Conservation (phyloP, 2,888 invertebrate genomes). For the Xestia sexstrigata region DNA sequence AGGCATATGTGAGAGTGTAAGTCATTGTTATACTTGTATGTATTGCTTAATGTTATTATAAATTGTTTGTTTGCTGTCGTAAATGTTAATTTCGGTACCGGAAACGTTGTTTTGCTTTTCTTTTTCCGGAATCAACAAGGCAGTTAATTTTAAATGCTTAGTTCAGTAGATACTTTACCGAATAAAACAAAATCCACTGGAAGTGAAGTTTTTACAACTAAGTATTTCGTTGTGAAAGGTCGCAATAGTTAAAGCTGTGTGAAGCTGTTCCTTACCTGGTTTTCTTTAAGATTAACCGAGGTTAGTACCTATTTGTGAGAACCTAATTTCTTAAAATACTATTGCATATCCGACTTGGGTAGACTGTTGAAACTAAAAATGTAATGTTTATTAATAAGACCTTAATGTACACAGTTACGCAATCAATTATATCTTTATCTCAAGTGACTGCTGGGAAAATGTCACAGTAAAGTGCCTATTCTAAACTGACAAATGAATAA, state of each 20-base stretch:
- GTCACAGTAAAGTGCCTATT: constrained; percentile 14
- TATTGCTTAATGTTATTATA: constrained; percentile 40
- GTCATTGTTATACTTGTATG: constrained; percentile 9
- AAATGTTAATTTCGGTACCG: constrained; percentile 25
- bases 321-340: too few species aligned
- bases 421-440: too few species aligned
- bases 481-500: constrained; percentile 11
- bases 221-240: constrained; percentile 18
- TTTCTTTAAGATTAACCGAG: constrained; percentile 25
- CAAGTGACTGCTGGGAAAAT: constrained; percentile 31
- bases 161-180: constrained; percentile 23
- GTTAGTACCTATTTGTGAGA: neutral
- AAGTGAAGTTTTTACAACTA: constrained; percentile 1
- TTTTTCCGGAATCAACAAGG: constrained; percentile 21
- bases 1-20: constrained; percentile 19
- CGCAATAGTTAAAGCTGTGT: constrained; percentile 2
- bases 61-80: constrained; percentile 28
- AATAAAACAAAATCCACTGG: neutral
- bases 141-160: constrained; percentile 13
- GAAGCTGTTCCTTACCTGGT: constrained; percentile 32
- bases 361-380: too few species aligned
- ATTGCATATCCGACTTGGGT: too few species aligned
- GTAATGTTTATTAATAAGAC: too few species aligned
- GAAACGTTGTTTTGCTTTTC: constrained; percentile 33
- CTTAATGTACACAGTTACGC: too few species aligned